These are phyloP conservation scores for Tricholauxania praeusta DNA, from an alignment of 2,888 invertebrate species.

Conservation along the genomic window DNA sequence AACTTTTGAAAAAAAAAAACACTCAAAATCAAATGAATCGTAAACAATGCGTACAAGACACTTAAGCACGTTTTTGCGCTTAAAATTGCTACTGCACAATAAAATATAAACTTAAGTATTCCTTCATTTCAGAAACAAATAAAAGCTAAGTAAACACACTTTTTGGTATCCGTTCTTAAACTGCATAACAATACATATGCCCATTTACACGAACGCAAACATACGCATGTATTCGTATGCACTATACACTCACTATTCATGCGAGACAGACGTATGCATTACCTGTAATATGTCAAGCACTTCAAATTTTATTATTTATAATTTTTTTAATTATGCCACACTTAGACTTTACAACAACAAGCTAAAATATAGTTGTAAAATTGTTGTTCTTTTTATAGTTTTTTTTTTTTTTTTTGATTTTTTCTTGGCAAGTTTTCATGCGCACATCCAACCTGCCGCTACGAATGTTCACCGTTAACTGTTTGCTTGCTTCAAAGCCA, in stretches of 20 bases:
- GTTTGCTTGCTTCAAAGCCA: not conserved
- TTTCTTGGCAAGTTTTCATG: not conserved
- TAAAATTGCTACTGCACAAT: slow-evolving; percentile 11
- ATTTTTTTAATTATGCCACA: not conserved
- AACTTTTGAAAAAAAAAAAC: not conserved
- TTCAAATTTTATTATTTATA: slow-evolving; percentile 21
- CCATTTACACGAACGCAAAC: not conserved
- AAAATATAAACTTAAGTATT: not conserved
- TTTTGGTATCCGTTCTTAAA: not conserved
- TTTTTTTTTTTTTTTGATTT: not conserved
- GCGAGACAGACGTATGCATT: not conserved
- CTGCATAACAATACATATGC: too few species aligned
- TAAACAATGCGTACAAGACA: slow-evolving; percentile 1
- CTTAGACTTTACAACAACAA: not conserved
- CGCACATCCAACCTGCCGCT: slow-evolving; percentile 18
- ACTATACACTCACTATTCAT: not conserved
- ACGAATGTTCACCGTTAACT: slow-evolving; percentile 31
- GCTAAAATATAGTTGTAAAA: not conserved
- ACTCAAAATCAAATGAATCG: not conserved
- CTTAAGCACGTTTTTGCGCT: slow-evolving; percentile 32
- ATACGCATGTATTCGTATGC: not conserved
- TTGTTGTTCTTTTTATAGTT: not conserved
- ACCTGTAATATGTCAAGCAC: not conserved
- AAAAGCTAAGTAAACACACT: not conserved
- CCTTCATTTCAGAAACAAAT: not conserved